Conservation (phyloP, 2,888 invertebrate genomes). For the Shargacucullia verbasci region DNA sequence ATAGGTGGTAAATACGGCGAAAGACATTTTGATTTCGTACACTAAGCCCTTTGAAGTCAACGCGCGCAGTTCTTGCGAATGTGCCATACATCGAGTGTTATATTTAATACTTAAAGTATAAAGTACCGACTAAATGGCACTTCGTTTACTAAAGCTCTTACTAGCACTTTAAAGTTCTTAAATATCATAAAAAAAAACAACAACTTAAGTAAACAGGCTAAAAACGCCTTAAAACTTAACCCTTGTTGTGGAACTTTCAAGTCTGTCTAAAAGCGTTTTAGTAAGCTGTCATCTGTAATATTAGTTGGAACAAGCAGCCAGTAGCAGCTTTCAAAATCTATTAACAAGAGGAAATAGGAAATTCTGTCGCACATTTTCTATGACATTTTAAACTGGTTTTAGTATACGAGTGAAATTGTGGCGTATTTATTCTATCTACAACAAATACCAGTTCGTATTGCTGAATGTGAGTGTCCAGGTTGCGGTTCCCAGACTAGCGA, state of each 20-base stretch:
- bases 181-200: slow-evolving; percentile 12
- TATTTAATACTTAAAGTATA: too few relatives aligned
- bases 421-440: too few relatives aligned
- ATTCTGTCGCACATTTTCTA: slow-evolving; percentile 36
- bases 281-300: slow-evolving; percentile 27
- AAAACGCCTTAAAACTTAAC: slow-evolving; percentile 6
- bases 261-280: slow-evolving; percentile 16
- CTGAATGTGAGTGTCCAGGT: too few relatives aligned
- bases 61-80: too few relatives aligned
- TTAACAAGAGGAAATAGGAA: slow-evolving; percentile 25
- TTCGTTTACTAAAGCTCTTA: too few relatives aligned
- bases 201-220: slow-evolving; percentile 3
- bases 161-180: slow-evolving; percentile 2
- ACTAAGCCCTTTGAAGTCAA: too few relatives aligned
- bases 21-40: too few relatives aligned
- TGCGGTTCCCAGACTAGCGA: too few relatives aligned
- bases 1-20: too few relatives aligned
- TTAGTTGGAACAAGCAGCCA: not conserved
- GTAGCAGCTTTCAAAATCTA: slow-evolving; percentile 9
- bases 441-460: too few relatives aligned
- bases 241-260: slow-evolving; percentile 1
- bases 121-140: slow-evolving; percentile 1
- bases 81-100: too few relatives aligned
- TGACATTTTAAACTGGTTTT: slow-evolving; percentile 39
- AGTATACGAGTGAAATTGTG: slow-evolving; percentile 3